Percentiles rank a stretch among this genome's conserved stretches.
Evolutionary conservation across 2,888 invertebrate species (phyloP).

Genomic region (Cryptosula pallasiana): DNA sequence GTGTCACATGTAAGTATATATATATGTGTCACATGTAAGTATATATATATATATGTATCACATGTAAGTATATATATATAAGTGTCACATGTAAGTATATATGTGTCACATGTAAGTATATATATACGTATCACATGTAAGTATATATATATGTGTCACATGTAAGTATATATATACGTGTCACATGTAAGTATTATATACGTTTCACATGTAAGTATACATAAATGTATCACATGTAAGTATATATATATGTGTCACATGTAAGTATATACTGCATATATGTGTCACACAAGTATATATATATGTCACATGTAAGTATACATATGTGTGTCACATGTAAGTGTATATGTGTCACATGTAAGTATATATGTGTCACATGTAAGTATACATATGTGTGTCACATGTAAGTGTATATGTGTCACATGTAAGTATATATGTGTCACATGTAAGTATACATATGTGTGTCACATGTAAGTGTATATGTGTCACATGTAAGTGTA

Average conservation of each 20-base stretch:
- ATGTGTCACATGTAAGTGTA: neutral
- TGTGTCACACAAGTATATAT: neutral
- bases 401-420: no score
- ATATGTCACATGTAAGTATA: neutral
- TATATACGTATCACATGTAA: constrained; percentile 5
- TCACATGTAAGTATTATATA: no score
- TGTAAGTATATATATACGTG: neutral
- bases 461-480: neutral
- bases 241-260: neutral
- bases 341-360: constrained; percentile 13
- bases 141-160: no score
- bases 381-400: neutral
- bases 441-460: neutral
- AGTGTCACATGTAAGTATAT: neutral
- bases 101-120: constrained; percentile 59
- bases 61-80: constrained; percentile 49
- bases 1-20: neutral
- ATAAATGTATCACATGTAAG: no score
- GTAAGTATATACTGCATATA: neutral
- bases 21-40: neutral
- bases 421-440: no score
- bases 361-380: no score
- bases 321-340: neutral
- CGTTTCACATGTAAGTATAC: no score
- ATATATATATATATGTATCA: neutral